phyloP scores from a whole-genome alignment of 2,888 invertebrate genomes.

The Bembecia ichneumoniformis region DNA sequence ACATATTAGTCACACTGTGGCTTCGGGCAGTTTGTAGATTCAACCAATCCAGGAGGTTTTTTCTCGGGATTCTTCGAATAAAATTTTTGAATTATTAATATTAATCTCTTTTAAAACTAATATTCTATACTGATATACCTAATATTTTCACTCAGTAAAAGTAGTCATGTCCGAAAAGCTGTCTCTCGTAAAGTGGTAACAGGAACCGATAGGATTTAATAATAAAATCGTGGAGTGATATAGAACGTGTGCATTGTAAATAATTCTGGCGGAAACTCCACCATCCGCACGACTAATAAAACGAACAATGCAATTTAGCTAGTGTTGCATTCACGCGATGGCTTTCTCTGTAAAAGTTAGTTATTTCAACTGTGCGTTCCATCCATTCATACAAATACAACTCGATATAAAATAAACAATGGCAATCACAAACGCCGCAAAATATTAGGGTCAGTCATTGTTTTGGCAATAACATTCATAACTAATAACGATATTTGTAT shows the following conservation, averaged over 20 bases:
- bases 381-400: conserved; percentile 30
- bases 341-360: conserved; percentile 46
- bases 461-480: conserved; percentile 12
- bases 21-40: too few species aligned
- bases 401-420: conserved; percentile 29
- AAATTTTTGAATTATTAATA: too few species aligned
- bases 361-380: conserved; percentile 21
- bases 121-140: too few species aligned
- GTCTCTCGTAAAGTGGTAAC: not conserved
- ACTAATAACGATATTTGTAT: too few species aligned
- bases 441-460: conserved; percentile 21
- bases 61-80: too few species aligned
- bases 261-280: conserved; percentile 60
- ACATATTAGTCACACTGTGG: too few species aligned
- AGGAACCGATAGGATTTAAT: not conserved
- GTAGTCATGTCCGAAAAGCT: too few species aligned
- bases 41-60: too few species aligned
- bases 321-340: conserved; percentile 56
- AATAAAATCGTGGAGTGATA: conserved; percentile 42
- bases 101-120: too few species aligned
- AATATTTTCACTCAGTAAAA: too few species aligned
- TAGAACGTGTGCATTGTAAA: conserved; percentile 65
- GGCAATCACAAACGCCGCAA: conserved; percentile 22
- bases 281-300: conserved; percentile 64
- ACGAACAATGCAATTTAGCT: conserved; percentile 68